Base-by-base conservation (phyloP, 1,140 invertebrate genomes). In the Planococcus citri region DNA sequence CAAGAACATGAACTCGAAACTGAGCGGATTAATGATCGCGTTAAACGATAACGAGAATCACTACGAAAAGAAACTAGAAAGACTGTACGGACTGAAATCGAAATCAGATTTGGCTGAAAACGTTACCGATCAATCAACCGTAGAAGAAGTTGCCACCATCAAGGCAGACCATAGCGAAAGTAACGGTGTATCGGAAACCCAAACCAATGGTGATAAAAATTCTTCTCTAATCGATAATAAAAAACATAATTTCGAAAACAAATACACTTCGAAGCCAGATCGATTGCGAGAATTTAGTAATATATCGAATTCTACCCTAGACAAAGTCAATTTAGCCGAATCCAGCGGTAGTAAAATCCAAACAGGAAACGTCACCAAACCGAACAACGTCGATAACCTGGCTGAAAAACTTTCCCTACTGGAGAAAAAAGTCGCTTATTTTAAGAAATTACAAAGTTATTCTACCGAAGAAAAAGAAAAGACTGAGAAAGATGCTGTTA, bases 341-440 rank as follows among this genome's bases (percentile, higher is more conserved):
- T 33, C 12, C 51, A 58, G 17, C 51, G 3, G 51, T 4, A n/a
- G n/a, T n/a, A 22, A n/a, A n/a, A n/a, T n/a, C n/a, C n/a, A n/a
- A n/a, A n/a, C n/a, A n/a, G n/a, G n/a, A n/a, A n/a, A n/a, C n/a
- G n/a, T n/a, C n/a, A n/a, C n/a, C n/a, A n/a, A n/a, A n/a, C n/a
- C 51, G 51, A 58, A 20, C 6, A 58, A 58, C 17, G 51, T 17
- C 17, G 21, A n/a, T 9, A 27, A 24, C 9, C 2, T 17, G 10
- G 8, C 21, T 14, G 22, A 25, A 10, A 64, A 64, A 21, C 60
- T 64, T 24, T 64, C 60, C 3, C 24, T 64, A 27, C 24, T 64
- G 22, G 60, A 64, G 25, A 64, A 64, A 20, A 64, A 64, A 64
- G 10, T 64, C 22, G 60, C 60, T 12, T 64, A 64, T 27, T 64